Base-by-base conservation (phyloP, 2,888 invertebrate species). In the Luperina testacea region DNA sequence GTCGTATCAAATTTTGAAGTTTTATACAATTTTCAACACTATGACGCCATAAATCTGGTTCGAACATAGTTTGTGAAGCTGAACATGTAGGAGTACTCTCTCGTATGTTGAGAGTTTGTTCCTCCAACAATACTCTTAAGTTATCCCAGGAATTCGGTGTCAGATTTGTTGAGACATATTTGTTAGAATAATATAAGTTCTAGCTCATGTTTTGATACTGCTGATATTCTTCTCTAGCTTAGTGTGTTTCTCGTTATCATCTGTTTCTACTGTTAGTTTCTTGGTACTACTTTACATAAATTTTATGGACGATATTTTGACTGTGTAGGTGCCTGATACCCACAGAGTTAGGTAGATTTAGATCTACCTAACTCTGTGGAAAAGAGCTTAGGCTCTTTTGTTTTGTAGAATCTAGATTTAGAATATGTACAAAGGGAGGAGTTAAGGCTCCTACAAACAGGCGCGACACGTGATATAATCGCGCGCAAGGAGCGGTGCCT, bases 1-100 rank as follows among this genome's bases (percentile, higher is more conserved):
- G 76, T 75, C 77, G 76, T 85, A 85, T 87, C 82, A 87, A 87
- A 87, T 83, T 80, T 81, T 70, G 32, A 85, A 87, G 83, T 87
- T 85, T 84, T 81, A 80, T 82, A 87, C 69, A 83, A 85, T 83
- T 85, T 87, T 79, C 82, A 84, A 81, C 80, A 76, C 78, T 82
- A 72, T 78, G 83, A 77, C 65, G 83, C 67, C 71, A 83, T 84
- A 84, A 81, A 84, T 84, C 84, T 68, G 73, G 74, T 82, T 85
- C 78, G 78, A 87, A 77, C 70, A 87, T 87, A 87, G 87, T 87
- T 87, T 84, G 72, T 63, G 75, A 72, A 75, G 80, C 73, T 38
- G 76, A 61, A 42, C 77, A 77, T 78, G 80, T 83, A 77, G 76
- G 75, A 82, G 82, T 74, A 74, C 48, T 74, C 81, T 70, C 74